Evolutionary conservation across 2,797 vertebrate genomes (phyloP).

Genomic region (Dendrocincla tyrannina): DNA sequence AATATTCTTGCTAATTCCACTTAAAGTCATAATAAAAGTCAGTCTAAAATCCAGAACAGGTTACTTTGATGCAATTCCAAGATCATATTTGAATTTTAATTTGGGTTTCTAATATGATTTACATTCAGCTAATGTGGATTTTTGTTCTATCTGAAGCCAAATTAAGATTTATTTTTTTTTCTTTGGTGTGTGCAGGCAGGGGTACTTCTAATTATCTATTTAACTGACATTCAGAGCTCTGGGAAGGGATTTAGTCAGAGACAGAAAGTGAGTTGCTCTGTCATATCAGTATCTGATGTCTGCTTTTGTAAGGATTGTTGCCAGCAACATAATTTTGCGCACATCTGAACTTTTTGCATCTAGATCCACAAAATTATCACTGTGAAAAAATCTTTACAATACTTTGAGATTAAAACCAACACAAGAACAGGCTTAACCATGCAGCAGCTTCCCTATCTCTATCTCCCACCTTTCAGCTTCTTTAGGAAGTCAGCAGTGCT

Average conservation of each 20-base stretch:
- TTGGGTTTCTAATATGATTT: not conserved
- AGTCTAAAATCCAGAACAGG: not conserved
- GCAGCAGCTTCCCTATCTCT: not conserved
- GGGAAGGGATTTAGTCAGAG: not conserved
- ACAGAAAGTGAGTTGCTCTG: not conserved
- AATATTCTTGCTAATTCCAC: not conserved
- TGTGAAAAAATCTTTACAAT: not conserved
- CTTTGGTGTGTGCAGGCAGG: not conserved
- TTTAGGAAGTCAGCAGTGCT: not conserved
- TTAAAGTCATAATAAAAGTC: not conserved
- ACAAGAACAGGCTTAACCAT: not conserved
- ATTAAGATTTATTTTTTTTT: not conserved
- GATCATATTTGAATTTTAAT: not conserved
- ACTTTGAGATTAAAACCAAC: not conserved
- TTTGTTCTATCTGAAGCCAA: not conserved
- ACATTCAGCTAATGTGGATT: not conserved
- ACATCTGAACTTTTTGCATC: not conserved
- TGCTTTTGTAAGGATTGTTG: not conserved
- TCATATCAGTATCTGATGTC: not conserved
- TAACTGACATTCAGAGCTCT: not conserved
- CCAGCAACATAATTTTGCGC: not conserved
- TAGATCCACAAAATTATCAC: not conserved
- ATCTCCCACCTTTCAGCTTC: rapidly evolving
- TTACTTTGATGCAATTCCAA: not conserved
- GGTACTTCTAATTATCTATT: not conserved